These are phyloP conservation scores for Phymanthus crucifer DNA, from an alignment of 92 coral and sea anemone genomes.

Conservation along the genomic window DNA sequence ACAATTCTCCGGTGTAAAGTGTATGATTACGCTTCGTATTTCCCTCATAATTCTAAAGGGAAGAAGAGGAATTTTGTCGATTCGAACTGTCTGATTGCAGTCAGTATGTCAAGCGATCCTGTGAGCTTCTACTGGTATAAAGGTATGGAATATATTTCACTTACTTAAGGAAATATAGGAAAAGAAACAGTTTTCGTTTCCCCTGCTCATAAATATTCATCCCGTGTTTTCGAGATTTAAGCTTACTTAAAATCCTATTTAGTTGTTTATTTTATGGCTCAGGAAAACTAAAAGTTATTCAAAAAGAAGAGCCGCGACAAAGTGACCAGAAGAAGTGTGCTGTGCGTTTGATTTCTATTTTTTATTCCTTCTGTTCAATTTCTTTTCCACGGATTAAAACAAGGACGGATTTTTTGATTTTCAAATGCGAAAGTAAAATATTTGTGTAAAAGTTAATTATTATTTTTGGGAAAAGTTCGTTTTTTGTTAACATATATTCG, in stretches of 20 bases:
- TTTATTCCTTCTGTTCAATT: neutral
- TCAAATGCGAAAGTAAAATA: neutral
- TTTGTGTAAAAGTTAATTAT: neutral
- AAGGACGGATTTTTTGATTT: neutral
- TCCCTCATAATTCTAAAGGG: neutral
- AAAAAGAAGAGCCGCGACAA: neutral
- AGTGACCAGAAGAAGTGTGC: neutral
- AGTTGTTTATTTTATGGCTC: neutral
- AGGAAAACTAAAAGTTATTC: neutral
- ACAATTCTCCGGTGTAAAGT: neutral
- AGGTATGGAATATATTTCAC: neutral
- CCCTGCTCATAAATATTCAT: neutral
- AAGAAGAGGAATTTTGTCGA: too few relatives aligned
- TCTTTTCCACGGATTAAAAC: too few relatives aligned
- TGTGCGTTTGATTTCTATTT: neutral
- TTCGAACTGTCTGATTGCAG: neutral
- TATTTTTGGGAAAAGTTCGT: neutral
- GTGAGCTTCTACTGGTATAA: neutral
- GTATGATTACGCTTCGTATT: neutral
- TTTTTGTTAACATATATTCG: neutral
- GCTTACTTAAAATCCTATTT: conserved; percentile 1
- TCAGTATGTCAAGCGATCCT: neutral
- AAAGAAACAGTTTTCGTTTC: neutral
- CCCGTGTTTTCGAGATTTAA: neutral
- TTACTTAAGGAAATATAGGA: neutral